Evolutionary conservation across 1,140 invertebrate genomes (phyloP), one percentile per base, ranked within the genome.

Genomic region (Musca domestica): DNA sequence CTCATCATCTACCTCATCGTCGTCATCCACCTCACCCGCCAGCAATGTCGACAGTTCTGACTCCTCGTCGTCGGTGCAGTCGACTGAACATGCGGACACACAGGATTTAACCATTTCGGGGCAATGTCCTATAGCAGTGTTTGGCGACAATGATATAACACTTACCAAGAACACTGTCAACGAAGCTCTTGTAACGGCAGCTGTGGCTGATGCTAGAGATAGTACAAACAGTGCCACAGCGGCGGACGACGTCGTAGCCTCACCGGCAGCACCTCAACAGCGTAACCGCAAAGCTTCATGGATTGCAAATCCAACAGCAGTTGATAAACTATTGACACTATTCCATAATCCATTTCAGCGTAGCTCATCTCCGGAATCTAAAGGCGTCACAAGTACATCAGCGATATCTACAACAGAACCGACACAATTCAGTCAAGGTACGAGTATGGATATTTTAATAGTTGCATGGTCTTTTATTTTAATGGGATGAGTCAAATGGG

Each of bases 341-440:
- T 87, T 87, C 73, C 84, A 85, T 66, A 84, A 86, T 72, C 84
- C 85, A 6, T 87, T 87, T 71, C 84, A 78, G 34, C 77, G 79
- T 48, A 78, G 75, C 48, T 75, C 74, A 22, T 81, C 78, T 7
- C 78, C 78, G 9, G 78, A 80, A 64, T 66, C 73, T 0, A 80
- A 76, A 58, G 48, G 47, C 30, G 51, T 64, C 22, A 22, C 47
- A 7, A 14, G 48, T 52, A 27, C 66, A 41, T 25, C 66, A 23
- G 49, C 47, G 34, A 54, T 30, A 20, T 23, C 25, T 27, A n/a
- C 25, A 17, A n/a, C 15, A 7, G 56, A 1, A 41, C 5, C 34
- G n/a, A 19, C n/a, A 17, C 27, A 61, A 19, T 34, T 41, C 4
- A 61, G 56, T 34, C 56, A 61, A 30, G 30, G 56, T 61, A 56